phyloP scores from a whole-genome alignment of 2,113 vertebrate genomes.

The Mormyrus iriodes region DNA sequence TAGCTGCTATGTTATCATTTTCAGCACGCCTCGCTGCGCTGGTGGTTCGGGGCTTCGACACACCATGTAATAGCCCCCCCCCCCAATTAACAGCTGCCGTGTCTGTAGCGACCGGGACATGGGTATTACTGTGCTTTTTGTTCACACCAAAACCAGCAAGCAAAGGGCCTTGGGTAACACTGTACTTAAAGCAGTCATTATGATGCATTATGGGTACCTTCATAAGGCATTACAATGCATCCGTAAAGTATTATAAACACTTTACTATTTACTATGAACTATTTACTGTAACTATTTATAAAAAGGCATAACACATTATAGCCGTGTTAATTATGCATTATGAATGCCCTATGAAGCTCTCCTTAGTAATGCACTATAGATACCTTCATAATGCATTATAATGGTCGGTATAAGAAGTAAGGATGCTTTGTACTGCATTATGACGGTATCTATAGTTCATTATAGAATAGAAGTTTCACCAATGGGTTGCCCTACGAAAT shows the following conservation, averaged over 20 bases:
- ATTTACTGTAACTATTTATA: no score
- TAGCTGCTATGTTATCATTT: background rate
- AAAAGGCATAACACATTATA: no score
- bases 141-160: background rate
- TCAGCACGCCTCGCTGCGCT: background rate
- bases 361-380: background rate
- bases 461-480: background rate
- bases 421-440: background rate
- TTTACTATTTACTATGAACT: no score
- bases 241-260: no score
- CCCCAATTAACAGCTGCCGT: background rate
- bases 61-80: background rate
- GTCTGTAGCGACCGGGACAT: background rate
- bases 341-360: no score
- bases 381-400: background rate
- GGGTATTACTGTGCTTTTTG: background rate
- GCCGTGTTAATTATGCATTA: no score
- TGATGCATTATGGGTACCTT: background rate
- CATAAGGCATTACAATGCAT: background rate
- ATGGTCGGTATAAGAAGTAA: background rate
- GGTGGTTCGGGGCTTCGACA: background rate
- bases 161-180: background rate
- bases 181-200: background rate
- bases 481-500: no score
- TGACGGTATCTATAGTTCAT: background rate